Percentiles rank a stretch among this genome's conserved stretches.
These are phyloP conservation scores for Drosophila tropicalis DNA, from an alignment of 1,140 invertebrate genomes.

Conservation along the genomic window DNA sequence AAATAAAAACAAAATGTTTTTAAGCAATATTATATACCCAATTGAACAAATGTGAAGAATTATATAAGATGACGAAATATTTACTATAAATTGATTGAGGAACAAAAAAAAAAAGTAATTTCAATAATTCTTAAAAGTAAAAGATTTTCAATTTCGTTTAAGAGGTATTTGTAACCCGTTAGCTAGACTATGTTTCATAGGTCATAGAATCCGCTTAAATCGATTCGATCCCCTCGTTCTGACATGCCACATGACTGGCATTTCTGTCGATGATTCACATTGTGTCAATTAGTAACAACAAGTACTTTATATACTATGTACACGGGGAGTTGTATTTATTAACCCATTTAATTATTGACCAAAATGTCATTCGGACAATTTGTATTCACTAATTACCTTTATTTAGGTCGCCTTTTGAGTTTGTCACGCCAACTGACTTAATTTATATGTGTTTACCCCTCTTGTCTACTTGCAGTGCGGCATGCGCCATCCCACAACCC, in stretches of 20 bases:
- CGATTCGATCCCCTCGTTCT: neutral
- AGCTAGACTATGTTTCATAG: conserved; percentile 1
- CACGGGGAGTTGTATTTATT: conserved; percentile 20
- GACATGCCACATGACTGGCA: conserved; percentile 7
- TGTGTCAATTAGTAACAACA: neutral
- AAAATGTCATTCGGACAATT: conserved; percentile 36
- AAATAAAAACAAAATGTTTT: too few species aligned
- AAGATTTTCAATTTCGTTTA: too few species aligned
- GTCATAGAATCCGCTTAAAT: neutral
- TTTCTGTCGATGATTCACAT: conserved; percentile 2
- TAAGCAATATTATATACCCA: too few species aligned
- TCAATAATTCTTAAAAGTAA: too few species aligned
- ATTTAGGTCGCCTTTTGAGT: conserved; percentile 33
- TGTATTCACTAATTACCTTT: conserved; percentile 46
- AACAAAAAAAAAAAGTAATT: too few species aligned
- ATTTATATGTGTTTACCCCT: neutral
- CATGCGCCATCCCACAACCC: conserved; percentile 83
- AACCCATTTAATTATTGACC: conserved; percentile 45
- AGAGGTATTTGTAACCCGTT: neutral
- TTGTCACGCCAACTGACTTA: conserved; percentile 25
- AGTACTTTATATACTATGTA: neutral
- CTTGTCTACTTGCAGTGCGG: conserved; percentile 72
- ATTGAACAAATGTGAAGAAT: neutral
- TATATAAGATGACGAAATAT: neutral
- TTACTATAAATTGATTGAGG: neutral